Evolutionary conservation across 2,113 vertebrate genomes (phyloP).

Genomic region (Maylandia zebra): DNA sequence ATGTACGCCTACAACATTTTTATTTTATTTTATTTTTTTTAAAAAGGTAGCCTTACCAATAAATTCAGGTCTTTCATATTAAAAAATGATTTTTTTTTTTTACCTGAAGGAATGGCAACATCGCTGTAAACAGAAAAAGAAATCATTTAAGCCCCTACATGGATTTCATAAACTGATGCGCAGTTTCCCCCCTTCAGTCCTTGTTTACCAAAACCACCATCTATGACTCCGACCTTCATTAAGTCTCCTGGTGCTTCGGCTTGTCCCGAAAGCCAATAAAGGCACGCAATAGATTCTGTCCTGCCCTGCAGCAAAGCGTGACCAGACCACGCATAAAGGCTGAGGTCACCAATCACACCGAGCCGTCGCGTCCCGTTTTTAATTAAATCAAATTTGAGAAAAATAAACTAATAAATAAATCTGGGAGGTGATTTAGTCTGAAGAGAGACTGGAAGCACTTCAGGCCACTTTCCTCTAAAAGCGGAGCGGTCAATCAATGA

Average conservation of each 20-base stretch:
- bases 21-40: neutral
- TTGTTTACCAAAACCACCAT: neutral
- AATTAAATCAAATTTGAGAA: neutral
- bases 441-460: neutral
- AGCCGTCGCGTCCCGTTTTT: neutral
- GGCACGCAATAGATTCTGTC: neutral
- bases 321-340: neutral
- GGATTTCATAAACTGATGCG: neutral
- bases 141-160: neutral
- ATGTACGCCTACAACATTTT: neutral
- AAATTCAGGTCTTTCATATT: neutral
- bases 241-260: neutral
- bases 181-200: neutral
- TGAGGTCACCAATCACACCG: neutral
- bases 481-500: neutral
- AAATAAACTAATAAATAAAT: neutral
- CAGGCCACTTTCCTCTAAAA: neutral
- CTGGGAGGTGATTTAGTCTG: neutral
- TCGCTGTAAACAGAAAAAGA: neutral
- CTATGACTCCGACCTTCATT: neutral
- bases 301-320: neutral
- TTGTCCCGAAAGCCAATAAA: neutral
- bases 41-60: neutral
- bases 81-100: neutral
- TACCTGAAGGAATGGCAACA: neutral